phyloP scores from a whole-genome alignment of 1,140 invertebrate species.

The Drosophila pallidifrons region DNA sequence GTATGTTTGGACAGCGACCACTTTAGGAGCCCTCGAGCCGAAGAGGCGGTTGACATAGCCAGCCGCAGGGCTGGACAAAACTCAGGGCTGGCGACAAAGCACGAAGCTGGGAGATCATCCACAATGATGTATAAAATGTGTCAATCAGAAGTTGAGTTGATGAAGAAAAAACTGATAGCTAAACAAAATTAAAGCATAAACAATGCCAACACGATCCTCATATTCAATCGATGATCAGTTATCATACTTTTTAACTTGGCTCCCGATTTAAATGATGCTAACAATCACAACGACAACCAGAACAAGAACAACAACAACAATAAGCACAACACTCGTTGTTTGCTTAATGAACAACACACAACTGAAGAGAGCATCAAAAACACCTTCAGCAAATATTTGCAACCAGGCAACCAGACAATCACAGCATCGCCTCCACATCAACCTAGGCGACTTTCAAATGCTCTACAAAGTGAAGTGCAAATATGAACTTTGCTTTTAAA shows the following conservation, averaged over 20 bases:
- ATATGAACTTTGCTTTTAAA: no score
- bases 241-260: conserved; percentile 36
- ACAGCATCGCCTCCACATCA: background rate
- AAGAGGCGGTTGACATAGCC: background rate
- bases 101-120: no score
- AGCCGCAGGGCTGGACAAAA: background rate
- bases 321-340: conserved; percentile 49
- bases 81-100: no score
- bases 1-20: conserved; percentile 14
- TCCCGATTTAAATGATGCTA: conserved; percentile 71
- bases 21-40: background rate
- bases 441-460: conserved; percentile 5
- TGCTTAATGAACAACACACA: conserved; percentile 67
- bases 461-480: background rate
- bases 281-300: conserved; percentile 29
- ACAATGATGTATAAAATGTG: no score
- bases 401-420: conserved; percentile 21
- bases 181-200: conserved; percentile 6
- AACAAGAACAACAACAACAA: conserved; percentile 15
- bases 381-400: conserved; percentile 65
- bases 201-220: conserved; percentile 36
- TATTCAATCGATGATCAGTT: background rate
- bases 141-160: background rate
- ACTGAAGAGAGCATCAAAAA: conserved; percentile 46
- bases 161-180: background rate